These are phyloP conservation scores for Molossus alvarezi DNA, from an alignment of 2,797 vertebrate genomes.

Conservation along the genomic window DNA sequence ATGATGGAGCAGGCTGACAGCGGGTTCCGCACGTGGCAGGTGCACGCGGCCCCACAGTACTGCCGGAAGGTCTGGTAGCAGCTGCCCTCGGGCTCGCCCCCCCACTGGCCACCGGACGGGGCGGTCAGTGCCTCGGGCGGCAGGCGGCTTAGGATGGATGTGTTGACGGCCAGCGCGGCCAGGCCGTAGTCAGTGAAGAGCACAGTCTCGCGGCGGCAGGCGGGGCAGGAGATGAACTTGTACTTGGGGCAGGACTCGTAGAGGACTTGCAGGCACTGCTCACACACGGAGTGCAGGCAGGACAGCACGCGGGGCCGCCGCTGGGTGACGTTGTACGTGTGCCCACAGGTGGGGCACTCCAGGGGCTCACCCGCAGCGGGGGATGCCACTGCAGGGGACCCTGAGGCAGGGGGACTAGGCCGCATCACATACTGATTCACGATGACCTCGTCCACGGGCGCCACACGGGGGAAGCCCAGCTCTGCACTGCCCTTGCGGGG, in stretches of 20 bases:
- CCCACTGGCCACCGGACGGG: constrained; percentile 95
- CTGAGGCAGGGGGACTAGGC: constrained; percentile 92
- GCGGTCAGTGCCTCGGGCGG: constrained; percentile 94
- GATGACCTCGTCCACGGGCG: constrained; percentile 95
- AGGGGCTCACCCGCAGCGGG: constrained; percentile 95
- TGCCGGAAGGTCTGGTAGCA: constrained; percentile 99
- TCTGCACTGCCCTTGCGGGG: constrained; percentile 95
- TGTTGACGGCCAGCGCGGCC: constrained; percentile 98
- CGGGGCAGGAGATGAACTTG: constrained; percentile 99
- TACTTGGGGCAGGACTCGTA: constrained; percentile 99
- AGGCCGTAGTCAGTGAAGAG: constrained; percentile 99
- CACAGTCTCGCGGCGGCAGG: constrained; percentile 98
- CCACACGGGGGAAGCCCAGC: constrained; percentile 97
- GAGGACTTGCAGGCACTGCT: constrained; percentile 99
- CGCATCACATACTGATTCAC: constrained; percentile 98
- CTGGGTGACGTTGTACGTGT: constrained; percentile 97
- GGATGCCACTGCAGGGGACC: constrained; percentile 94
- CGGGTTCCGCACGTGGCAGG: constrained; percentile 98
- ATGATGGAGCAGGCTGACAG: constrained; percentile 99
- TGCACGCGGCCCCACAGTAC: constrained; percentile 99
- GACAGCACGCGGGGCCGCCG: constrained; percentile 98
- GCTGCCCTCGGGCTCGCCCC: constrained; percentile 97
- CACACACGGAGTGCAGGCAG: constrained; percentile 99
- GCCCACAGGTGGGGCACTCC: constrained; percentile 98
- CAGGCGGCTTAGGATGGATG: constrained; percentile 98